Evolutionary conservation across 2,113 vertebrate genomes (phyloP).

Genomic region (Caranx melampygus): DNA sequence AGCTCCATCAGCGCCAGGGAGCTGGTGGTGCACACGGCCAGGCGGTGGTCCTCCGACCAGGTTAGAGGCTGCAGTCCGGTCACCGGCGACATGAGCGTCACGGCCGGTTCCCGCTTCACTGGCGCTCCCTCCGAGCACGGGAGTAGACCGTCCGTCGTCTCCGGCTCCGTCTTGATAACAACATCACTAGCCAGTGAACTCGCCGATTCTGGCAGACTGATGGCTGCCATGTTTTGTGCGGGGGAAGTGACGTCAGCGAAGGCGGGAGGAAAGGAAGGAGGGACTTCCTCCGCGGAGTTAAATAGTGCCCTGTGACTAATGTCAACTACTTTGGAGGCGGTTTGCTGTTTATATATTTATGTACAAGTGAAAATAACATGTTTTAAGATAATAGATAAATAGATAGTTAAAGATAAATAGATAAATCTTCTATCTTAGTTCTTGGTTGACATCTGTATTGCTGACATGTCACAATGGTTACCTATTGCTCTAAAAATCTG

Average conservation of each 20-base stretch:
- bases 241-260: conserved; percentile 68
- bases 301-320: not conserved
- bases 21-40: conserved; percentile 88
- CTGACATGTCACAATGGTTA: not conserved
- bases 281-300: conserved; percentile 43
- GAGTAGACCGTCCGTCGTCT: conserved; percentile 33
- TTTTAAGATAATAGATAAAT: no score
- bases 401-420: not conserved
- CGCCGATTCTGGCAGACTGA: conserved; percentile 7
- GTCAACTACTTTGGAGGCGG: not conserved
- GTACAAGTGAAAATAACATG: no score
- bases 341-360: not conserved
- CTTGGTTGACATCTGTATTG: no score
- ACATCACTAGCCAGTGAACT: conserved; percentile 1
- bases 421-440: not conserved
- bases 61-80: conserved; percentile 90
- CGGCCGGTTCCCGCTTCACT: conserved; percentile 86
- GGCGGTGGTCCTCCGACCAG: conserved; percentile 94
- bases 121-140: conserved; percentile 36
- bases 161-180: conserved; percentile 65
- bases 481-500: not conserved
- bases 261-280: conserved; percentile 27
- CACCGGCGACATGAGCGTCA: conserved; percentile 86
- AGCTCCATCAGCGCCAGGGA: conserved; percentile 91
- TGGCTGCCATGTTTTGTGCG: conserved; percentile 81